Evolutionary conservation across 2,113 vertebrate genomes (phyloP).

Genomic region (Lophochroa leadbeateri): DNA sequence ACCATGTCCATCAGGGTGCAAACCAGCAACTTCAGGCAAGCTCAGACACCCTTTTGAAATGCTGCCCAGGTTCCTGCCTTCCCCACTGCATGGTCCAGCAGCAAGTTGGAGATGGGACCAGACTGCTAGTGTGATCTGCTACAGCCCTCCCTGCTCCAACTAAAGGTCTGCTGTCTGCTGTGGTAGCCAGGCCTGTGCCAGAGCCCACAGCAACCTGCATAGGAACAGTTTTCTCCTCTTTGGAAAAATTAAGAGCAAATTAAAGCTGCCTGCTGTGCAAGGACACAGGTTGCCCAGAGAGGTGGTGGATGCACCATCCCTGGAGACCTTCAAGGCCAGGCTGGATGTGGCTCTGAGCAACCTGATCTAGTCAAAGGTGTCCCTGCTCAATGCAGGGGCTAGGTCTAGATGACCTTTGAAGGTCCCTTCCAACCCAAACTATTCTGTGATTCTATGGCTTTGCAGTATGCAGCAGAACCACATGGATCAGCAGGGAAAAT

Average conservation of each 20-base stretch:
- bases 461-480: neutral
- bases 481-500: neutral
- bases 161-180: neutral
- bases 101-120: rapidly evolving
- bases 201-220: neutral
- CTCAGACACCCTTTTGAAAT: neutral
- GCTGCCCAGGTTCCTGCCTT: neutral
- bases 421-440: neutral
- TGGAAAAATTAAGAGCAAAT: neutral
- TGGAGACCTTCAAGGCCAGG: neutral
- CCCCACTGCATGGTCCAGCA: rapidly evolving
- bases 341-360: neutral
- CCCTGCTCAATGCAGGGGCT: neutral
- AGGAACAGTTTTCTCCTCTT: neutral
- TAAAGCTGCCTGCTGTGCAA: rapidly evolving
- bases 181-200: neutral
- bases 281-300: neutral
- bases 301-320: neutral
- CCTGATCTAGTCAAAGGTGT: neutral
- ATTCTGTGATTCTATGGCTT: neutral
- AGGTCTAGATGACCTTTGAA: neutral
- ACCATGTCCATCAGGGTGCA: neutral
- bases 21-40: neutral
- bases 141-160: neutral
- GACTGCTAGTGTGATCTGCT: rapidly evolving